A percentile compares a stretch with the other conserved stretches of the same genome.
These are phyloP conservation scores for Nestor notabilis DNA, from an alignment of 2,113 vertebrate species.

Conservation along the genomic window DNA sequence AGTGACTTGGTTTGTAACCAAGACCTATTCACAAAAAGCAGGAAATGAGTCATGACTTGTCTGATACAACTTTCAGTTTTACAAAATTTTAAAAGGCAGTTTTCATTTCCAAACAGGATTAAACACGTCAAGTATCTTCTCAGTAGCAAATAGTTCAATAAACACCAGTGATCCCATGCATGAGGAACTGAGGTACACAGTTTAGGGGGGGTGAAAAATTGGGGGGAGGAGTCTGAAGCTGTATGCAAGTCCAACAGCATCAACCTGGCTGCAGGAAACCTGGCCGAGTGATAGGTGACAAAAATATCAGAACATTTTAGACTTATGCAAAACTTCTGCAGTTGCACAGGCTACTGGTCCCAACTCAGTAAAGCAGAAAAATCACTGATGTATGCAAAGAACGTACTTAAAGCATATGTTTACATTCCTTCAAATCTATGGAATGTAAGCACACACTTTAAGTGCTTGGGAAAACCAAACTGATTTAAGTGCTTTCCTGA, in stretches of 20 bases:
- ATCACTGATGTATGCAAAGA: background rate
- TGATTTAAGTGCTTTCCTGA: slow-evolving; percentile 42
- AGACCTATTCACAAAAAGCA: slow-evolving; percentile 69
- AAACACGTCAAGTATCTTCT: slow-evolving; percentile 53
- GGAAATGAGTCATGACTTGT: slow-evolving; percentile 38
- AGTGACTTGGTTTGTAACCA: slow-evolving; percentile 48
- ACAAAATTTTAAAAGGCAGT: slow-evolving; percentile 70
- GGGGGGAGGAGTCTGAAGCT: background rate
- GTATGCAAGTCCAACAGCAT: slow-evolving; percentile 17
- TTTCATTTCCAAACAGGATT: slow-evolving; percentile 70
- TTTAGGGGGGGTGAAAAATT: background rate
- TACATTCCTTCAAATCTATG: background rate
- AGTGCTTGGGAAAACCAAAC: background rate
- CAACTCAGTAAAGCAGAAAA: slow-evolving; percentile 36
- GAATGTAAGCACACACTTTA: background rate
- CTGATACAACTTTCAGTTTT: slow-evolving; percentile 67
- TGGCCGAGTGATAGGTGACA: background rate
- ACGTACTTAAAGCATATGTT: background rate
- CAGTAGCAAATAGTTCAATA: slow-evolving; percentile 67
- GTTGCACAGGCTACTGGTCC: slow-evolving; percentile 30
- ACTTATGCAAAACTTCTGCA: slow-evolving; percentile 7
- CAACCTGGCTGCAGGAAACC: slow-evolving; percentile 7
- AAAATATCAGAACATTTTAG: slow-evolving; percentile 35
- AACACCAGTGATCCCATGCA: slow-evolving; percentile 65
- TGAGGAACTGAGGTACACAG: slow-evolving; percentile 59